Evolutionary conservation across 2,797 vertebrate species (phyloP).

Genomic region (Cyclura pinguis): DNA sequence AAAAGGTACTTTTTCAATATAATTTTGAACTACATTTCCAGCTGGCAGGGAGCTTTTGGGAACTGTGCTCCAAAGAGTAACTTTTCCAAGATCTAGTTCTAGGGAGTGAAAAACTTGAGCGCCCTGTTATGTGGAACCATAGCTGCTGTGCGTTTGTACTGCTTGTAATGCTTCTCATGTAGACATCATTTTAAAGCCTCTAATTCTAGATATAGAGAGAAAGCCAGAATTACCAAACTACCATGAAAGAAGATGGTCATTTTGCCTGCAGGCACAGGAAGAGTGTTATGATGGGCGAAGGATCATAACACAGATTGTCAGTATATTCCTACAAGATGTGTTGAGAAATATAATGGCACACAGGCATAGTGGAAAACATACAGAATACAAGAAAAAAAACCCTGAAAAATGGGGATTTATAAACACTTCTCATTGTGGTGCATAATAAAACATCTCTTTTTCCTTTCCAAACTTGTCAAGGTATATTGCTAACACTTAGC

Average conservation of each 20-base stretch:
- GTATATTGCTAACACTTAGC: background rate
- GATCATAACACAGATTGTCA: background rate
- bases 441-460: background rate
- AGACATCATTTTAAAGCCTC: background rate
- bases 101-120: background rate
- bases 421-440: background rate
- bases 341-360: background rate
- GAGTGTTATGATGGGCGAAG: background rate
- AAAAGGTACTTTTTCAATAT: no score
- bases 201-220: background rate
- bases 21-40: no score
- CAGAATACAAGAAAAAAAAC: background rate
- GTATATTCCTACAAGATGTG: background rate
- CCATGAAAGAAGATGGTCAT: background rate
- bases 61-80: no score
- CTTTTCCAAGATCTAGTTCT: no score
- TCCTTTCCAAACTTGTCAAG: background rate
- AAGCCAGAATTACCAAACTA: background rate
- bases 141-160: background rate
- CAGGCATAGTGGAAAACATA: background rate
- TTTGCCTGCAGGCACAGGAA: background rate
- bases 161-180: background rate
- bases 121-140: background rate
- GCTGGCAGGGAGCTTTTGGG: no score
- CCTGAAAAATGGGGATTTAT: background rate